phyloP scores from a whole-genome alignment of 2,113 vertebrate genomes.

The Aleadryas rufinucha region DNA sequence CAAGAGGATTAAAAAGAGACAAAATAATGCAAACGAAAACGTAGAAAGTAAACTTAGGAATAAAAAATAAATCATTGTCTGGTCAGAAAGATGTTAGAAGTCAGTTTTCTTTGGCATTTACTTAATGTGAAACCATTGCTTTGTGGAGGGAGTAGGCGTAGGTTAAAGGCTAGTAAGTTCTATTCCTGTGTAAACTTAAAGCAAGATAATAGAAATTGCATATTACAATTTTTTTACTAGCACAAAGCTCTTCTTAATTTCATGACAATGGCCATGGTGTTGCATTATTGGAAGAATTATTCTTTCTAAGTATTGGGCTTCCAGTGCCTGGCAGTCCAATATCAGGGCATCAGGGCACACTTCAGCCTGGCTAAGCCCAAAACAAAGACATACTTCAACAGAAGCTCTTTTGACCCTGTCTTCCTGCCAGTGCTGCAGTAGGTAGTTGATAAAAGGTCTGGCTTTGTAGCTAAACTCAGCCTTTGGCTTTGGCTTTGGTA shows the following conservation, averaged over 20 bases:
- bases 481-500: not conserved
- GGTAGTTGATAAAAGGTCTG: not conserved
- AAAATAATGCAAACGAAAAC: constrained; percentile 15
- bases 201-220: not conserved
- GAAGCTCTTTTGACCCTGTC: not conserved
- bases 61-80: constrained; percentile 30
- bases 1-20: constrained; percentile 18
- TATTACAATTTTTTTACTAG: not conserved
- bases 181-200: constrained; percentile 1
- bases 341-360: not conserved
- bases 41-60: not conserved
- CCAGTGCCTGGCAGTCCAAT: not conserved
- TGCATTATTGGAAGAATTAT: not conserved
- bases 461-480: not conserved
- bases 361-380: not conserved
- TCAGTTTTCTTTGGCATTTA: constrained; percentile 51
- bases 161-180: constrained; percentile 3
- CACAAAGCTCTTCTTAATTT: not conserved
- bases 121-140: not conserved
- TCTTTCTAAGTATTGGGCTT: not conserved
- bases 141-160: not conserved
- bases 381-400: not conserved
- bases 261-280: not conserved
- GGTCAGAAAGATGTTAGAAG: not conserved
- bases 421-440: not conserved